These are phyloP conservation scores for Pinctada fucata DNA, from an alignment of 2,888 invertebrate species.

Conservation along the genomic window DNA sequence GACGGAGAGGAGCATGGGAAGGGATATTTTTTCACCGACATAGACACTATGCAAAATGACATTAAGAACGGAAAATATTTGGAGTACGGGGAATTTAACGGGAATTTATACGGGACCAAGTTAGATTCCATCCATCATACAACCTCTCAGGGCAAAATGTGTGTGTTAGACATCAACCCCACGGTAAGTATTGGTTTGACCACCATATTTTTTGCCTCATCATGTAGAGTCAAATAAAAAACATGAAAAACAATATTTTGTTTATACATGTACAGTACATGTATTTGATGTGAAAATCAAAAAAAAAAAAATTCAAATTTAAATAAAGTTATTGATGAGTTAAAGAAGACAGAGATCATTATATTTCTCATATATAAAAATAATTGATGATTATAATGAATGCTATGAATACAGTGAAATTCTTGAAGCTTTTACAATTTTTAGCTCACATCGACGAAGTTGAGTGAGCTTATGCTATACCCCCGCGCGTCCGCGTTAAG, in stretches of 20 bases:
- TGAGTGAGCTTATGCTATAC: no score
- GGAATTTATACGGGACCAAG: slow-evolving; percentile 96
- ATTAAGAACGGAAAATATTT: slow-evolving; percentile 95
- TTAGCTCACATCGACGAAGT: no score
- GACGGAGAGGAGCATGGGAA: slow-evolving; percentile 97
- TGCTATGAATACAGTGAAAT: no score
- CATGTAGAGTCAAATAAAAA: no score
- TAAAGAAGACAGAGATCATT: no score
- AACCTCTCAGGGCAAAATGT: slow-evolving; percentile 96
- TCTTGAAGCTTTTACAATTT: no score
- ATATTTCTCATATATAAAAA: no score
- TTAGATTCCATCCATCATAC: slow-evolving; percentile 95
- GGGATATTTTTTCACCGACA: slow-evolving; percentile 97
- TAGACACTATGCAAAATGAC: slow-evolving; percentile 96
- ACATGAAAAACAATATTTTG: background rate
- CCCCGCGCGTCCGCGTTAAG: no score
- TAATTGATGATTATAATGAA: no score
- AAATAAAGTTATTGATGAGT: no score
- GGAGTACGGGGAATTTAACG: slow-evolving; percentile 98
- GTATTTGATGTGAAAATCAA: background rate
- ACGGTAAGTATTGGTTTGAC: slow-evolving; percentile 70
- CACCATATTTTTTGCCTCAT: no score
- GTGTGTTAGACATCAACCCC: slow-evolving; percentile 97
- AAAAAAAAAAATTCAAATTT: no score
- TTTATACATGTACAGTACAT: background rate